Conservation (phyloP, 2,888 invertebrate species). For the Spatulosminthurus flaviceps region DNA sequence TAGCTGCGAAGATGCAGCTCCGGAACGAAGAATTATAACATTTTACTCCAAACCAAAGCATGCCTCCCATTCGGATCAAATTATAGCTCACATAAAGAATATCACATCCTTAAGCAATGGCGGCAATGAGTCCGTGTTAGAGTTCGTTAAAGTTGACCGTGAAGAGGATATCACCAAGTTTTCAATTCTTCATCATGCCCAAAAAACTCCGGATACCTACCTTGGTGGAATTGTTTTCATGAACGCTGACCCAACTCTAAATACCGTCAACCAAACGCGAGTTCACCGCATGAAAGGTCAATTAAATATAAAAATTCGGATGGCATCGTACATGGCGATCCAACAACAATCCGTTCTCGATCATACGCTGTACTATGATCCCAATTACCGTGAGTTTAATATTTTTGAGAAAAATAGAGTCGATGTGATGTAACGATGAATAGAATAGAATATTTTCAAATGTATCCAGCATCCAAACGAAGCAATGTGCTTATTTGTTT, state of each 20-base stretch:
- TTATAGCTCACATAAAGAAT: too few species aligned
- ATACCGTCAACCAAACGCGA: background rate
- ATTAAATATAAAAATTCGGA: constrained; percentile 7
- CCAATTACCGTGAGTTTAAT: constrained; percentile 26
- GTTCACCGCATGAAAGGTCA: background rate
- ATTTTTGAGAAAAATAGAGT: too few species aligned
- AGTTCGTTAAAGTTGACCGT: background rate
- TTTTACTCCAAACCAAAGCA: too few species aligned
- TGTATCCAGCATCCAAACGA: too few species aligned
- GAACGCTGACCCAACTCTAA: background rate
- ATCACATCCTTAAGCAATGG: too few species aligned
- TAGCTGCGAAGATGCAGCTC: too few species aligned
- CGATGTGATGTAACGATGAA: too few species aligned
- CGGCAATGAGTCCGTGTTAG: too few species aligned
- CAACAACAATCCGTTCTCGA: background rate
- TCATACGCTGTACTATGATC: constrained; percentile 24
- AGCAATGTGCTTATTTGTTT: background rate
- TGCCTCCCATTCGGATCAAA: too few species aligned
- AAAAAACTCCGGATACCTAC: constrained; percentile 12
- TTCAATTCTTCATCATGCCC: constrained; percentile 25
- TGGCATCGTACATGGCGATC: constrained; percentile 26
- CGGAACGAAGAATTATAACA: too few species aligned
- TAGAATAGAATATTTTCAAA: too few species aligned
- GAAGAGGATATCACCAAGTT: constrained; percentile 25
- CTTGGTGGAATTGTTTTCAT: constrained; percentile 34